phyloP scores from a whole-genome alignment of 2,113 vertebrate species.

The Macroglossus sobrinus region DNA sequence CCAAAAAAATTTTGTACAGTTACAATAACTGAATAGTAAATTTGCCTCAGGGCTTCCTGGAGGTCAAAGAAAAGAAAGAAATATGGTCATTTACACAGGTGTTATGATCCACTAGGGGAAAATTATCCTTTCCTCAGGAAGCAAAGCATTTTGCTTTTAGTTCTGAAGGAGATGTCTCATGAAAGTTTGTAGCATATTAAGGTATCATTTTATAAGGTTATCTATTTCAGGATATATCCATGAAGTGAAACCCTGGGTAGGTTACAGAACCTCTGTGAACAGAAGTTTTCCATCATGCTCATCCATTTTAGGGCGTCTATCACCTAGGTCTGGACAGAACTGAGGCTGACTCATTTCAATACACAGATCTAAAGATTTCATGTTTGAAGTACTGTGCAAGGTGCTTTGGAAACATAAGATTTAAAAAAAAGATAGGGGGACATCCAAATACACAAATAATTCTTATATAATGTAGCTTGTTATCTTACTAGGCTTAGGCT shows the following conservation, averaged over 20 bases:
- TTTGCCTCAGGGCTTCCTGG: not conserved
- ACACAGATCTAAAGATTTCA: not conserved
- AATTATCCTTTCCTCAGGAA: not conserved
- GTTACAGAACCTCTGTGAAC: not conserved
- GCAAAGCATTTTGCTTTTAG: not conserved
- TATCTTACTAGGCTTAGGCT: not conserved
- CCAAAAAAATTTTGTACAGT: not conserved
- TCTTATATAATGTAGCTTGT: not conserved
- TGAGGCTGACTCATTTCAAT: not conserved
- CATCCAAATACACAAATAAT: not conserved
- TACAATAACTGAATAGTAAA: not conserved
- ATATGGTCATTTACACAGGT: not conserved
- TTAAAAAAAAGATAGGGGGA: too few relatives aligned
- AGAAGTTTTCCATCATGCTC: not conserved
- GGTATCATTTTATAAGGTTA: not conserved
- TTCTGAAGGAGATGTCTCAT: not conserved
- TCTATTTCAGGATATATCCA: not conserved
- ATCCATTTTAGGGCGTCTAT: not conserved
- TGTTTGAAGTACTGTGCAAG: not conserved
- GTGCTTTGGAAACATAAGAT: not conserved
- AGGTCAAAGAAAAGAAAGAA: slow-evolving; percentile 6
- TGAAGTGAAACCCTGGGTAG: not conserved
- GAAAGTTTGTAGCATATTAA: not conserved
- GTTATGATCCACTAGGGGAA: not conserved
- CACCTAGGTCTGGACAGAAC: not conserved